These are phyloP conservation scores for Pagrus major DNA, from an alignment of 2,113 vertebrate genomes.

Conservation along the genomic window DNA sequence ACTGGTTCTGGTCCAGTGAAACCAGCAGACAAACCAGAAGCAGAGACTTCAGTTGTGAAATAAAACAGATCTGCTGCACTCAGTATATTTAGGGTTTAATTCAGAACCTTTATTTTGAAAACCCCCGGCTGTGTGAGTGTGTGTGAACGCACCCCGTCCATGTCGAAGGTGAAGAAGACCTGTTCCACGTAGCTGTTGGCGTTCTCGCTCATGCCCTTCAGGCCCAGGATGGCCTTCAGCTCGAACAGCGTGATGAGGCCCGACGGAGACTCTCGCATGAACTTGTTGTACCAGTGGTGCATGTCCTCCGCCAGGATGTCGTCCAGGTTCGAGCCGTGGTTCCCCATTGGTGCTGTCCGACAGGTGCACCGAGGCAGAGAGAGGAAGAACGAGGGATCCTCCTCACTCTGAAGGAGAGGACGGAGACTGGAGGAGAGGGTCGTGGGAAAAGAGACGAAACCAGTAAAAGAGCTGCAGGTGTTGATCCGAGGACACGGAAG, in stretches of 20 bases:
- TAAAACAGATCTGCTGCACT: not conserved
- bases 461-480: not conserved
- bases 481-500: not conserved
- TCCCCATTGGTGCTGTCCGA: constrained; percentile 76
- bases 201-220: constrained; percentile 86
- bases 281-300: constrained; percentile 90
- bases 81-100: not conserved
- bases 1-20: not conserved
- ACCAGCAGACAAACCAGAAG: not conserved
- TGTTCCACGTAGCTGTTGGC: constrained; percentile 87
- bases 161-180: constrained; percentile 89
- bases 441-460: not conserved
- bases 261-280: constrained; percentile 89
- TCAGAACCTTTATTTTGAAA: not conserved
- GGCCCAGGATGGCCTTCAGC: constrained; percentile 88
- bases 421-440: not conserved
- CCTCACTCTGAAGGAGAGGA: not conserved
- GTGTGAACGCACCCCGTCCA: constrained; percentile 85
- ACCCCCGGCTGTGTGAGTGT: too few relatives aligned
- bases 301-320: constrained; percentile 84
- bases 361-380: not conserved
- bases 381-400: not conserved
- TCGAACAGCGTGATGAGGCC: constrained; percentile 89
- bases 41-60: too few relatives aligned
- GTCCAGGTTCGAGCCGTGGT: constrained; percentile 79